A percentile compares a stretch with the other conserved stretches of the same genome.
Conservation (phyloP, 2,888 invertebrate species). For the Apodemia duryi region DNA sequence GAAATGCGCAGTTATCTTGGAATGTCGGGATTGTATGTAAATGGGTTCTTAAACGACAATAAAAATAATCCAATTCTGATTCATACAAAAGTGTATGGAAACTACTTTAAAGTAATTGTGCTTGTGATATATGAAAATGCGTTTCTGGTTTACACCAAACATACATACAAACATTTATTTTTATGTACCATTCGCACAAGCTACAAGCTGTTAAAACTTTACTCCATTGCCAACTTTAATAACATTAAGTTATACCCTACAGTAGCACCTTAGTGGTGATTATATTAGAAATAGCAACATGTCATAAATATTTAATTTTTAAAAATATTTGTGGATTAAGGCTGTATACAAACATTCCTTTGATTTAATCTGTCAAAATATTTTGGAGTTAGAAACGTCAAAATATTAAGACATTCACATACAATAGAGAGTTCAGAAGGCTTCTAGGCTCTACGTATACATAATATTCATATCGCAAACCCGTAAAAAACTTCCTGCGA, state of each 20-base stretch:
- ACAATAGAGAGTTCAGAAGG: not conserved
- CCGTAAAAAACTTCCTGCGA: not conserved
- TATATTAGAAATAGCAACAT: constrained; percentile 46
- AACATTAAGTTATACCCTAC: constrained; percentile 51
- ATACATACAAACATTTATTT: constrained; percentile 4
- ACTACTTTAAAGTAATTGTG: constrained; percentile 15
- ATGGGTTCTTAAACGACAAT: constrained; percentile 4
- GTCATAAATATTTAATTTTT: constrained; percentile 42
- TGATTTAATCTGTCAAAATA: constrained; percentile 27
- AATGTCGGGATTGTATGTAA: constrained; percentile 52
- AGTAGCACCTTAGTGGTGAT: constrained; percentile 71
- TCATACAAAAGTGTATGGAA: constrained; percentile 12
- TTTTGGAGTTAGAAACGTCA: constrained; percentile 1
- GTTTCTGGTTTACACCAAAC: constrained; percentile 15
- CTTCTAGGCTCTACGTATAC: constrained; percentile 11
- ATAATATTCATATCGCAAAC: not conserved
- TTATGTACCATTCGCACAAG: constrained; percentile 7
- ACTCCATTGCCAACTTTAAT: constrained; percentile 19
- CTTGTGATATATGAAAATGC: constrained; percentile 16
- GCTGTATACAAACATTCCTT: constrained; percentile 25
- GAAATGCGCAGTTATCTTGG: constrained; percentile 43
- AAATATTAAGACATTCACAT: constrained; percentile 1
- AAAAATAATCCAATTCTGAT: constrained; percentile 12
- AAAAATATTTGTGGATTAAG: constrained; percentile 33
- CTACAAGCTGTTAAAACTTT: constrained; percentile 6